phyloP scores from a whole-genome alignment of 2,797 vertebrate genomes.

The Hypotaenidia philippensis region DNA sequence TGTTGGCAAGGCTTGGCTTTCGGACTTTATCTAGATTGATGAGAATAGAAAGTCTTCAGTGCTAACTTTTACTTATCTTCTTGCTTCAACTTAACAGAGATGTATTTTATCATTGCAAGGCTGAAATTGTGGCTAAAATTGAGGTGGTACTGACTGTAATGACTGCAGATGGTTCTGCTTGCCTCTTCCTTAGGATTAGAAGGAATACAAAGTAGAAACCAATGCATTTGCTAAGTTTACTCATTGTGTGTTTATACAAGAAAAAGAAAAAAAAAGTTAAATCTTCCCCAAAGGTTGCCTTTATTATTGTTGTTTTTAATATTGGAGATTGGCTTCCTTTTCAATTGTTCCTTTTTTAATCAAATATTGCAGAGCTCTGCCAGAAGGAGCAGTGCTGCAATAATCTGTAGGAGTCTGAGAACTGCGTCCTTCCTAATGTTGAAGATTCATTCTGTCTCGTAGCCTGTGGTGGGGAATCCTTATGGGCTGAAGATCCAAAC shows the following conservation, averaged over 20 bases:
- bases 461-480: not conserved
- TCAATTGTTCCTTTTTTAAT: not conserved
- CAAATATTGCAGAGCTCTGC: not conserved
- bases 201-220: not conserved
- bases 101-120: not conserved
- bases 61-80: not conserved
- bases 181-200: not conserved
- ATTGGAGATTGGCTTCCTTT: not conserved
- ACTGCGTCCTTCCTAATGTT: not conserved
- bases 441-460: not conserved
- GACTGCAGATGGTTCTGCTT: not conserved
- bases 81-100: not conserved
- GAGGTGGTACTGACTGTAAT: not conserved
- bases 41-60: not conserved
- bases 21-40: not conserved
- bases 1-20: not conserved
- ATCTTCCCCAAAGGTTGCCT: not conserved
- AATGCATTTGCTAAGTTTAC: not conserved
- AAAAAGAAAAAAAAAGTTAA: not conserved
- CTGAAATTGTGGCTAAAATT: not conserved
- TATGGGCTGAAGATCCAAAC: not conserved
- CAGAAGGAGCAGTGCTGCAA: not conserved
- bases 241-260: not conserved
- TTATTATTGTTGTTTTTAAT: not conserved
- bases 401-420: not conserved